phyloP scores from a whole-genome alignment of 2,888 invertebrate genomes.

The Trichopoda pennipes region DNA sequence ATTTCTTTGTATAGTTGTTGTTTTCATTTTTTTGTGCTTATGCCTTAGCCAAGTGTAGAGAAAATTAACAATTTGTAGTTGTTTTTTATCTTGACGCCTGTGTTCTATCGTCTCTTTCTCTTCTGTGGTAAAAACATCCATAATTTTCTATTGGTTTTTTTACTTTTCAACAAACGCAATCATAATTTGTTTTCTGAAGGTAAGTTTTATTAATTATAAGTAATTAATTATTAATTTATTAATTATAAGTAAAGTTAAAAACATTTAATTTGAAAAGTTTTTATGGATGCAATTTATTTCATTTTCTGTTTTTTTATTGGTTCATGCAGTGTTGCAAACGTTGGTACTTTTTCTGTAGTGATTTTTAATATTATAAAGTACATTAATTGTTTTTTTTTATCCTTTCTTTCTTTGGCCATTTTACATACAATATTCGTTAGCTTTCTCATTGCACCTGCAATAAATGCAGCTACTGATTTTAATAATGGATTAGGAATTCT shows the following conservation, averaged over 20 bases:
- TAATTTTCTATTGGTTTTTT: slow-evolving; percentile 24
- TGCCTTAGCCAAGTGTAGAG: slow-evolving; percentile 63
- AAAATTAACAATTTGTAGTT: slow-evolving; percentile 60
- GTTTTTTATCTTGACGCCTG: slow-evolving; percentile 50
- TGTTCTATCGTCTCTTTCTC: slow-evolving; percentile 23
- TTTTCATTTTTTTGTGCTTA: slow-evolving; percentile 29
- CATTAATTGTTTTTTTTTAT: slow-evolving; percentile 19
- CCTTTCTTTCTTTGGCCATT: neutral
- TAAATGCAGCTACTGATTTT: slow-evolving; percentile 36
- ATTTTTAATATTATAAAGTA: slow-evolving; percentile 30
- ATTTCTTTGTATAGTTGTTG: slow-evolving; percentile 46
- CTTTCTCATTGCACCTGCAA: slow-evolving; percentile 46
- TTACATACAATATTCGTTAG: neutral
- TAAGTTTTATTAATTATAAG: slow-evolving; percentile 31
- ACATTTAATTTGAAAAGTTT: too few species aligned
- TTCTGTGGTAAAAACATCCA: slow-evolving; percentile 8
- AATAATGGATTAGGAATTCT: slow-evolving; percentile 14
- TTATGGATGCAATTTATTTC: slow-evolving; percentile 12
- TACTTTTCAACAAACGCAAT: slow-evolving; percentile 4
- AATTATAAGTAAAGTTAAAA: too few species aligned
- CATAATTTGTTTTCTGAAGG: slow-evolving; percentile 13
- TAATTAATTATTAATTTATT: too few species aligned
- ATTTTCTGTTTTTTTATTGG: neutral
- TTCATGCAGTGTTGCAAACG: slow-evolving; percentile 49
- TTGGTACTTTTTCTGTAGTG: slow-evolving; percentile 33